phyloP scores from a whole-genome alignment of 2,888 invertebrate genomes.

The Glaucopsyche alexis region DNA sequence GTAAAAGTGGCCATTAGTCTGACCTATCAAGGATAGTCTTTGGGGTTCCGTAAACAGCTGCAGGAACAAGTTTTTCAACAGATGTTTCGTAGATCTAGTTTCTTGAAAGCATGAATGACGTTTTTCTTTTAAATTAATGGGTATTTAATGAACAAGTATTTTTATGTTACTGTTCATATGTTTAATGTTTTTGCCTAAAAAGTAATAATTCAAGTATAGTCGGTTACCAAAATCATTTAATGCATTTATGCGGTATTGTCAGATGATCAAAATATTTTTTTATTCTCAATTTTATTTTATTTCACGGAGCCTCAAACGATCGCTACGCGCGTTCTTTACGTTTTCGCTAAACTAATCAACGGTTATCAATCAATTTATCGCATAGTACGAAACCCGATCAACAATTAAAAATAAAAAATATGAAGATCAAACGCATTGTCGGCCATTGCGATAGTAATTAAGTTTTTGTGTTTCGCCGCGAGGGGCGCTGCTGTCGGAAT shows the following conservation, averaged over 20 bases:
- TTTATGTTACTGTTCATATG: not conserved
- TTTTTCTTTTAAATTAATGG: conserved; percentile 7
- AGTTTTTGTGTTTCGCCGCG: not conserved
- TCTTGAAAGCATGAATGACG: not conserved
- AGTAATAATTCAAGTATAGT: no score
- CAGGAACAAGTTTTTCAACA: conserved; percentile 3
- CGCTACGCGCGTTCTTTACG: not conserved
- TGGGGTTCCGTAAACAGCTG: not conserved
- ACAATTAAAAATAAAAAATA: conserved; percentile 24
- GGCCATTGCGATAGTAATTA: conserved; percentile 29
- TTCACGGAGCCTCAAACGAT: not conserved
- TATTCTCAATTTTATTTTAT: not conserved
- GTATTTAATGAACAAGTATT: not conserved
- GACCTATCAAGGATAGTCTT: not conserved
- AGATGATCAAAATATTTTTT: not conserved
- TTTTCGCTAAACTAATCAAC: conserved; percentile 8
- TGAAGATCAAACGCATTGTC: conserved; percentile 27
- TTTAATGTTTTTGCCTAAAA: not conserved
- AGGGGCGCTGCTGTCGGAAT: conserved; percentile 46
- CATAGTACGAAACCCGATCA: conserved; percentile 25
- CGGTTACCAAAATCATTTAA: no score
- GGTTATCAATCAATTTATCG: conserved; percentile 29
- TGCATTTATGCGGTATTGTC: no score
- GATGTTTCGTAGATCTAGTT: not conserved
- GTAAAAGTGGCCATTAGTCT: not conserved